These are phyloP conservation scores for Diachasmimorpha longicaudata DNA, from an alignment of 1,140 invertebrate genomes.

Conservation along the genomic window DNA sequence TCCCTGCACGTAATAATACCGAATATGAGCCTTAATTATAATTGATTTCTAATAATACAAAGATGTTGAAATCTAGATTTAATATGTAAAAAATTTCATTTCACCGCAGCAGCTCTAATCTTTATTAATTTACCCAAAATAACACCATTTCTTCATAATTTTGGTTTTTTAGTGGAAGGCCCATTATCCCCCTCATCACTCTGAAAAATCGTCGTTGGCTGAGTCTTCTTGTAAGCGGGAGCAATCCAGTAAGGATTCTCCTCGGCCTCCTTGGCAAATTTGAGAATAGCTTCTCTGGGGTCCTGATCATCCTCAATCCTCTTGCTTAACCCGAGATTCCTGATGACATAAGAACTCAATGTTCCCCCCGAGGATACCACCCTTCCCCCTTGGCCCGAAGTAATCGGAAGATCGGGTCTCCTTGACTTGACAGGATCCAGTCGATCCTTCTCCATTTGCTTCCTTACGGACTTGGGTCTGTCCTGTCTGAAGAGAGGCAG, in stretches of 20 bases:
- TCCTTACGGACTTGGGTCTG: slow-evolving; percentile 85
- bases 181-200: slow-evolving; percentile 65
- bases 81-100: too few species aligned
- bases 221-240: slow-evolving; percentile 87
- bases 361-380: slow-evolving; percentile 95
- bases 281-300: slow-evolving; percentile 95
- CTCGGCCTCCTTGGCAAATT: slow-evolving; percentile 94
- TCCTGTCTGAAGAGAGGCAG: slow-evolving; percentile 95
- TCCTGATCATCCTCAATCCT: slow-evolving; percentile 95
- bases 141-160: not conserved
- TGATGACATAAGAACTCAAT: slow-evolving; percentile 95
- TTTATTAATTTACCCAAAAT: too few species aligned
- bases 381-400: slow-evolving; percentile 81
- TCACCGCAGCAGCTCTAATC: too few species aligned
- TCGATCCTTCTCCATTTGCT: slow-evolving; percentile 90
- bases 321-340: slow-evolving; percentile 93
- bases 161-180: slow-evolving; percentile 19
- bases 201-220: slow-evolving; percentile 80
- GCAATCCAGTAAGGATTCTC: slow-evolving; percentile 98
- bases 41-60: too few species aligned
- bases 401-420: slow-evolving; percentile 96
- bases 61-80: too few species aligned
- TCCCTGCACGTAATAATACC: too few species aligned
- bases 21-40: not conserved
- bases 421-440: slow-evolving; percentile 92